A percentile compares a stretch with the other conserved stretches of the same genome.
These are phyloP conservation scores for Indicator indicator DNA, from an alignment of 2,113 vertebrate species.

Conservation along the genomic window DNA sequence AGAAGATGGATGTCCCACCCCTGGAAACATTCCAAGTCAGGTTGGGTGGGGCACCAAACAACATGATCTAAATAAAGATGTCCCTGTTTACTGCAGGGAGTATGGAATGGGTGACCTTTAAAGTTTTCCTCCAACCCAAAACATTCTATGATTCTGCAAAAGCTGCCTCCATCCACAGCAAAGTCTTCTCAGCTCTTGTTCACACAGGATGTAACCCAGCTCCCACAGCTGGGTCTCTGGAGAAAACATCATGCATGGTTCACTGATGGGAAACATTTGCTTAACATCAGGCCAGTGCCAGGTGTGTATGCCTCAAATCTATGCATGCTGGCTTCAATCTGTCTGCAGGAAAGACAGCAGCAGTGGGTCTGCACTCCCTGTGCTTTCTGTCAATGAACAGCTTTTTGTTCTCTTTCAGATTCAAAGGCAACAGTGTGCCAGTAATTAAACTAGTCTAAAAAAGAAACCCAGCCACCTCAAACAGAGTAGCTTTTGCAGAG, in stretches of 20 bases:
- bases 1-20: too few species aligned
- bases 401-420: background rate
- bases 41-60: too few species aligned
- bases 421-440: background rate
- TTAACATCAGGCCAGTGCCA: background rate
- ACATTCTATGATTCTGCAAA: too few species aligned
- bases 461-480: background rate
- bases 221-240: background rate
- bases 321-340: background rate
- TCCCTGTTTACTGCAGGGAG: too few species aligned
- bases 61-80: too few species aligned
- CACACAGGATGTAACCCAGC: background rate
- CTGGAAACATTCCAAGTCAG: too few species aligned
- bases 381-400: background rate
- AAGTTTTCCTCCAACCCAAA: too few species aligned
- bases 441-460: background rate
- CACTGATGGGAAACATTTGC: background rate
- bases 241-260: background rate
- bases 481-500: background rate
- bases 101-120: too few species aligned
- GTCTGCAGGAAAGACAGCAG: background rate
- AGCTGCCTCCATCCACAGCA: background rate
- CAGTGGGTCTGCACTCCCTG: accelerated
- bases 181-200: background rate
- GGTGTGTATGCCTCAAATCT: background rate